These are phyloP conservation scores for Lasiurus borealis DNA, from an alignment of 2,113 vertebrate species.

Conservation along the genomic window DNA sequence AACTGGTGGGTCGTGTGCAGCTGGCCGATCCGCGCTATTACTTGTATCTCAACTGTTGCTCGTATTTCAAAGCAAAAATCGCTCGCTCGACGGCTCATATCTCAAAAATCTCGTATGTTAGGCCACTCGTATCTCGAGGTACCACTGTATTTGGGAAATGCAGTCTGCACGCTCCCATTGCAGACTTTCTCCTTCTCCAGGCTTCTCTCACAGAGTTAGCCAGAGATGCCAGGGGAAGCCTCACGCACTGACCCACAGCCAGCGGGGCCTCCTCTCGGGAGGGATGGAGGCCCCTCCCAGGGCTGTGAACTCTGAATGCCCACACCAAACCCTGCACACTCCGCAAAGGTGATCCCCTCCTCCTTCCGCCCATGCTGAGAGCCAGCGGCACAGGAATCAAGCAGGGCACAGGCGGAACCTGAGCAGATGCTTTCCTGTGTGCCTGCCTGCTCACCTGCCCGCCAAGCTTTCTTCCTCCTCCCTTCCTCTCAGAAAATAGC, in stretches of 20 bases:
- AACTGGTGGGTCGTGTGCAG: no score
- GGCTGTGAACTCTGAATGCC: background rate
- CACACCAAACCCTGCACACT: background rate
- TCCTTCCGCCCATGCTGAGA: background rate
- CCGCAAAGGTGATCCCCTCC: background rate
- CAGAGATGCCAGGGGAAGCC: background rate
- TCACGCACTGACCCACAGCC: background rate
- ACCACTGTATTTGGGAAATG: conserved; percentile 39
- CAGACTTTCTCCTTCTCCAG: conserved; percentile 1
- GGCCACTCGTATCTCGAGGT: no score
- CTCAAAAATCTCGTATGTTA: no score
- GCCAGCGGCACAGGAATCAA: background rate
- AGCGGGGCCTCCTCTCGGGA: background rate
- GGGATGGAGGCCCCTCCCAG: background rate
- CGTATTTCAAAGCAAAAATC: no score
- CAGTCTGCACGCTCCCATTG: conserved; percentile 7
- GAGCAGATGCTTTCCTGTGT: background rate
- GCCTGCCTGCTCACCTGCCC: background rate
- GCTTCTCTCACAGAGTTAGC: background rate
- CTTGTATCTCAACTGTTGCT: no score
- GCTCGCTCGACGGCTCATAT: no score
- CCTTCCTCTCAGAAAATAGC: background rate
- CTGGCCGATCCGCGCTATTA: no score
- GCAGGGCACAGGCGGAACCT: background rate
- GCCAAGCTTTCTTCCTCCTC: background rate